Base-by-base conservation (phyloP, 2,113 vertebrate species). In the Caloenas nicobarica region DNA sequence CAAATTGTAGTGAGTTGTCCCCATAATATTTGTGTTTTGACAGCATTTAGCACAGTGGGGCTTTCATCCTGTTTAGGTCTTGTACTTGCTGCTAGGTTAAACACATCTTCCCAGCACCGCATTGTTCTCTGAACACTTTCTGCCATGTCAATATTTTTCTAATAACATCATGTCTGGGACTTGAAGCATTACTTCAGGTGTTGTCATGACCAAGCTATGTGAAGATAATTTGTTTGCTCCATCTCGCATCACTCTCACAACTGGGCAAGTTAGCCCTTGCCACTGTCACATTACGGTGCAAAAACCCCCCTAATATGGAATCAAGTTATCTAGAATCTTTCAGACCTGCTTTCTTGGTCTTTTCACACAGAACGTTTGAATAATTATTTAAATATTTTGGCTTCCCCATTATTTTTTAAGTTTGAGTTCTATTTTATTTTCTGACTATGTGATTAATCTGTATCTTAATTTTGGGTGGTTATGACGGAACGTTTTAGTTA, bases 131-230 rank as follows among this genome's bases (percentile, higher is more conserved):
- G 80, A 78, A 28, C 24, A 1, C 69, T 76, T 76, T 81, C 78
- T 95, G 86, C 44, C 66, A 8, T n/a, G 73, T 91, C 93, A 95
- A 36, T 96, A 81, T 95, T 97, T 96, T 94, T 91, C 70, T 92
- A 91, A 76, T 95, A 92, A 69, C 77, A 87, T 95, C 33, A 92
- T 69, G 94, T 95, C 94, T 96, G 93, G 77, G 48, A 76, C 29
- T 74, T 68, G 7, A 34, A 19, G 86, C 42, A 16, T 93, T 53
- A 53, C 73, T 85, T 80, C 89, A 96, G 93, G 91, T 89, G 89
- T 25, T 93, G 89, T 89, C 89, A 80, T 87, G 69, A 29, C 51
- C 83, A 26, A 89, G 66, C 65, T 87, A 33, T 42, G 42, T 79
- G 81, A 61, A 64, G 91, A 64, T 31, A 8, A 34, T 34, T 95